These are phyloP conservation scores for Oreochromis tanganicae DNA, from an alignment of 2,113 vertebrate species.

Conservation along the genomic window DNA sequence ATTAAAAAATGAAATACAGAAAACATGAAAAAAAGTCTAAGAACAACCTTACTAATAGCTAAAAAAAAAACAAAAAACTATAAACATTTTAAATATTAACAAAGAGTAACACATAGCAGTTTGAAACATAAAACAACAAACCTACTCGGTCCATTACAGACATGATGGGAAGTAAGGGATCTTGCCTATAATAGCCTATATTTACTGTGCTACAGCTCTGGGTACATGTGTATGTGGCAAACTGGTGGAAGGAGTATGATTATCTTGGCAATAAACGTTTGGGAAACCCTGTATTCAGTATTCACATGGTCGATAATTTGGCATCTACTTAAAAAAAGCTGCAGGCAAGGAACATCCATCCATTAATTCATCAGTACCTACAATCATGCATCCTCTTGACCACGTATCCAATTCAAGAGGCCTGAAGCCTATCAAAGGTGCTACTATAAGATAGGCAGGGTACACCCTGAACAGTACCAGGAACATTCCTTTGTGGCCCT, in stretches of 20 bases:
- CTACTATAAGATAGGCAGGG: neutral
- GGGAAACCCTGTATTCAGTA: neutral
- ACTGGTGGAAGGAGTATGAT: neutral
- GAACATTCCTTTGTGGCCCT: neutral
- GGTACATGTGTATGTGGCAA: neutral
- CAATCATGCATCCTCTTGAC: neutral
- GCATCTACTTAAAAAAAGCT: neutral
- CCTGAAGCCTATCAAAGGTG: neutral
- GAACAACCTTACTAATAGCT: neutral
- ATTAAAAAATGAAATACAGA: too few species aligned
- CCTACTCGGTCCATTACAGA: neutral
- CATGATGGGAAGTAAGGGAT: neutral
- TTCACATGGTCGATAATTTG: neutral
- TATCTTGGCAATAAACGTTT: neutral
- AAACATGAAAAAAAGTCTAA: neutral
- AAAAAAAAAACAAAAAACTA: neutral
- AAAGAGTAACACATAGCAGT: neutral
- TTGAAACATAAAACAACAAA: neutral
- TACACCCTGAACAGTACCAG: neutral
- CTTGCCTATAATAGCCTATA: neutral
- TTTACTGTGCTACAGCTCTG: accelerated
- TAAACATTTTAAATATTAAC: neutral
- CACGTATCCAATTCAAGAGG: neutral
- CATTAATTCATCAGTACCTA: neutral
- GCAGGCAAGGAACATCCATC: neutral